These are phyloP conservation scores for Drosophila takahashii DNA, from an alignment of 1,140 invertebrate species.

Conservation along the genomic window DNA sequence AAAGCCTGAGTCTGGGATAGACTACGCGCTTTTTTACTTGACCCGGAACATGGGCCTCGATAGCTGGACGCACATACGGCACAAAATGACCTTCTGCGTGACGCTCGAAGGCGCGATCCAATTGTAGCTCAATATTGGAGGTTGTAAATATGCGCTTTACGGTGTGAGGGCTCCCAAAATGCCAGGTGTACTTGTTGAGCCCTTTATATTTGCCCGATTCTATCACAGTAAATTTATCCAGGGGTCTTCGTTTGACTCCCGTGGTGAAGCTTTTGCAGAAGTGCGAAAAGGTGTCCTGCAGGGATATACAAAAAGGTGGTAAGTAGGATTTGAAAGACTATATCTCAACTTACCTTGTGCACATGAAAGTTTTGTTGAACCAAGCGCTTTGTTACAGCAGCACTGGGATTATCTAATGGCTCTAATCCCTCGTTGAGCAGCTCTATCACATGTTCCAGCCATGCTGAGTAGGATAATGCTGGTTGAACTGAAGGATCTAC, in stretches of 20 bases:
- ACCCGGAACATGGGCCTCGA: neutral
- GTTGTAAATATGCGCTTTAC: constrained; percentile 72
- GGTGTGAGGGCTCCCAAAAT: constrained; percentile 58
- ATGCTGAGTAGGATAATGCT: constrained; percentile 61
- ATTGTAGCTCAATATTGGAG: constrained; percentile 59
- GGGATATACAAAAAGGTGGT: neutral
- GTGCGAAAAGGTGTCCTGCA: constrained; percentile 75
- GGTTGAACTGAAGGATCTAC: constrained; percentile 41
- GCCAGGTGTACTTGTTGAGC: constrained; percentile 71
- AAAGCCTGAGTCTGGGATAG: constrained; percentile 56
- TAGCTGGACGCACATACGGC: constrained; percentile 49
- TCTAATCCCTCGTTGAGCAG: constrained; percentile 60
- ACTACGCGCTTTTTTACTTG: constrained; percentile 39
- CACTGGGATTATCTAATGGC: constrained; percentile 13
- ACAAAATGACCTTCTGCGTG: constrained; percentile 46
- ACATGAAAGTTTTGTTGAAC: constrained; percentile 68
- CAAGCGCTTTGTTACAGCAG: constrained; percentile 9
- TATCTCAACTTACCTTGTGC: constrained; percentile 43
- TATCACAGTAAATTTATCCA: constrained; percentile 53
- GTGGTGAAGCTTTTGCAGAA: constrained; percentile 72
- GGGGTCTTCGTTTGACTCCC: constrained; percentile 69
- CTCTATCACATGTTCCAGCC: constrained; percentile 80
- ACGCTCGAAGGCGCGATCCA: constrained; percentile 62
- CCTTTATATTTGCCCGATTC: constrained; percentile 72
- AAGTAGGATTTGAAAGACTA: neutral